phyloP scores from a whole-genome alignment of 2,888 invertebrate genomes.

The Falcaria lacertinaria region DNA sequence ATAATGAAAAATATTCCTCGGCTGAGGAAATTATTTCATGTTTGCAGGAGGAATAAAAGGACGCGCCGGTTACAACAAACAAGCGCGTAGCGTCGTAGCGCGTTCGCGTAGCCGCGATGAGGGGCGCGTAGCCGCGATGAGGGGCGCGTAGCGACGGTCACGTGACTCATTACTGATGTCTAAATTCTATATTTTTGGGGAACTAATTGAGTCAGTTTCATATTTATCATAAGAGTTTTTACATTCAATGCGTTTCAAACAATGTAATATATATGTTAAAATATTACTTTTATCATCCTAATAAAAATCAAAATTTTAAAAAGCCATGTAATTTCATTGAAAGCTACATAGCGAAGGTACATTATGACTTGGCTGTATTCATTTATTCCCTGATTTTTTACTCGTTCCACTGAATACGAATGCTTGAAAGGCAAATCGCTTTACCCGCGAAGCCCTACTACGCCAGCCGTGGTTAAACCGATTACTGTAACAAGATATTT shows the following conservation, averaged over 20 bases:
- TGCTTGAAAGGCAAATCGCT: slow-evolving; percentile 44
- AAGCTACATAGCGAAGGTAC: neutral
- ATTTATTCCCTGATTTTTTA: neutral
- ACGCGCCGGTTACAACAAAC: no score
- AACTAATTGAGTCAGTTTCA: no score
- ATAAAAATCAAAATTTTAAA: neutral
- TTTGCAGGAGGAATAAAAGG: neutral
- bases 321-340: neutral
- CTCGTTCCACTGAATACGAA: slow-evolving; percentile 18
- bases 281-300: no score
- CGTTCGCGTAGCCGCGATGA: neutral
- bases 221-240: no score
- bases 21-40: neutral
- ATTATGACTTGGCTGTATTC: neutral
- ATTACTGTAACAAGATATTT: slow-evolving; percentile 72
- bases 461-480: slow-evolving; percentile 56
- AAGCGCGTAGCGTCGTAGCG: neutral
- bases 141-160: neutral
- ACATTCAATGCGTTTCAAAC: no score
- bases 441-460: slow-evolving; percentile 40
- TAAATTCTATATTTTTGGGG: no score
- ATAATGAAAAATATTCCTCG: slow-evolving; percentile 17
- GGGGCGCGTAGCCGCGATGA: no score
- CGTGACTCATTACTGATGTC: no score
- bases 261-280: no score